phyloP scores from a whole-genome alignment of 2,888 invertebrate genomes.

The Ypsolopha scabrella region DNA sequence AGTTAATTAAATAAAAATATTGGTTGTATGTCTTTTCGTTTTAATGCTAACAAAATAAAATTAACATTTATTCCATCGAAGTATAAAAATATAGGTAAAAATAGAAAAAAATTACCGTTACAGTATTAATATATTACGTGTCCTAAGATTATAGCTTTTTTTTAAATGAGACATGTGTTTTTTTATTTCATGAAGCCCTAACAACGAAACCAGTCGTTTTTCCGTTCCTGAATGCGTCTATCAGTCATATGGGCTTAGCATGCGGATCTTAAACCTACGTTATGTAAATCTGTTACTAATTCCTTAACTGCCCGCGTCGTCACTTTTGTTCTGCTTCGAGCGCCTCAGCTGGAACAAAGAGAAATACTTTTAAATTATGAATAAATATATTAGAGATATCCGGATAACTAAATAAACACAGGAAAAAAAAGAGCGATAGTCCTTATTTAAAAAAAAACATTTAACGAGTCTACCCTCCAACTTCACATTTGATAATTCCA shows the following conservation, averaged over 20 bases:
- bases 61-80: conserved; percentile 65
- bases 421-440: no score
- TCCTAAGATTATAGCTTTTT: background rate
- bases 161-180: background rate
- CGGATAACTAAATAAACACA: no score
- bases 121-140: conserved; percentile 28
- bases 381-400: no score
- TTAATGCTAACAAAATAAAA: conserved; percentile 70
- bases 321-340: conserved; percentile 51
- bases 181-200: background rate
- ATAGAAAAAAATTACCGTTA: conserved; percentile 41
- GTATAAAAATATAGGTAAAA: conserved; percentile 69
- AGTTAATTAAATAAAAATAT: conserved; percentile 41
- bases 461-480: no score
- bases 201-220: background rate
- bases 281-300: background rate
- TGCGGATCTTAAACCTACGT: conserved; percentile 2
- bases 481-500: no score
- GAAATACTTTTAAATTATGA: background rate
- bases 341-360: conserved; percentile 44
- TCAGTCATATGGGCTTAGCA: conserved; percentile 28
- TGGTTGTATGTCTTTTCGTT: conserved; percentile 59
- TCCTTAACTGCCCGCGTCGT: conserved; percentile 32
- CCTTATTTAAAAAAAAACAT: no score
- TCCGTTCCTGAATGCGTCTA: background rate